A percentile compares a stretch with the other conserved stretches of the same genome.
Evolutionary conservation across 2,113 vertebrate species (phyloP).

Genomic region (Orcinus orca): DNA sequence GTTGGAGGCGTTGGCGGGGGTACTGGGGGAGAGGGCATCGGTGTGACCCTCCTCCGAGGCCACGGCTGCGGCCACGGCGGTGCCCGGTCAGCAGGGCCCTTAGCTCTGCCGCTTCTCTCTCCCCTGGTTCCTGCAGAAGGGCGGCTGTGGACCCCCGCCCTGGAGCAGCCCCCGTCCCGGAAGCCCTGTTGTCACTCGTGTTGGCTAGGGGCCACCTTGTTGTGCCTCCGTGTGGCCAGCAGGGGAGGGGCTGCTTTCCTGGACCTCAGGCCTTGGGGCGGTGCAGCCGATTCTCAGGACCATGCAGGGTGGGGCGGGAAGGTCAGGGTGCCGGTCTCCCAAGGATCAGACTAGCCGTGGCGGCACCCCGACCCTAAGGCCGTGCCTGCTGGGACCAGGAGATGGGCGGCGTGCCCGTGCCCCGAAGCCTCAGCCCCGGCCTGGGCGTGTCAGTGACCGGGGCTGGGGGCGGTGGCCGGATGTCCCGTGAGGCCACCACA

Average conservation of each 20-base stretch:
- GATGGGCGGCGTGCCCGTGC: no score
- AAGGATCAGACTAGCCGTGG: background rate
- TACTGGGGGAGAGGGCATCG: background rate
- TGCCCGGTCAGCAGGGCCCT: accelerated
- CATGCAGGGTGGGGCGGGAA: accelerated
- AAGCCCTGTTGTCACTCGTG: accelerated
- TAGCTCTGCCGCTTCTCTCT: no score
- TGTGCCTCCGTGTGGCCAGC: background rate
- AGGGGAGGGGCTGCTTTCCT: background rate
- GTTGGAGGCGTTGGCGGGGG: accelerated
- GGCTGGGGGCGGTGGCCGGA: accelerated
- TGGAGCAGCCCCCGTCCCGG: no score
- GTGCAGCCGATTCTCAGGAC: background rate
- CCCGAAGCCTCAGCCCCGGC: background rate
- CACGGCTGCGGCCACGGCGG: accelerated
- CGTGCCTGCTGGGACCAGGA: accelerated
- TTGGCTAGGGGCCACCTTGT: background rate
- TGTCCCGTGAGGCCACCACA: accelerated
- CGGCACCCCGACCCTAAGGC: accelerated
- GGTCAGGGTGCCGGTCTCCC: no score
- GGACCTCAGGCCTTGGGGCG: background rate
- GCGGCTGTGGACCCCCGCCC: background rate
- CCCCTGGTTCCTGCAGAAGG: background rate
- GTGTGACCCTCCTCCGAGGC: accelerated
- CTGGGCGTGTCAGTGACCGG: accelerated